Percentiles rank a stretch among this genome's conserved stretches.
These are phyloP conservation scores for Polylopha cassiicola DNA, from an alignment of 2,888 invertebrate genomes.

Conservation along the genomic window DNA sequence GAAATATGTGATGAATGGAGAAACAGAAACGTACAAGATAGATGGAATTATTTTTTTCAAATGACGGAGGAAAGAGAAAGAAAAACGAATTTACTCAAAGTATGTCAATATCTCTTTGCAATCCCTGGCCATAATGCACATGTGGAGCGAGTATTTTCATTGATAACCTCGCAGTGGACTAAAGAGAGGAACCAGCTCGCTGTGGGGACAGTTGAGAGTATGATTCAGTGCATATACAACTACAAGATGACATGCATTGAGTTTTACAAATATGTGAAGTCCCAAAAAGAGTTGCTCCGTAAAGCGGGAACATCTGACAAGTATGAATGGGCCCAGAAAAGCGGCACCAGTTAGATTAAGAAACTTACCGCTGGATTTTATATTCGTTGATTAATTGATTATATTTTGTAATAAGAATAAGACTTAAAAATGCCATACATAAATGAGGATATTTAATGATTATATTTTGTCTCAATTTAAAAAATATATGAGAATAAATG, in stretches of 20 bases:
- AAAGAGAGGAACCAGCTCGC: neutral
- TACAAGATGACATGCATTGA: slow-evolving; percentile 1
- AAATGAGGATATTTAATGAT: slow-evolving; percentile 4
- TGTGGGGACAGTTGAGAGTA: slow-evolving; percentile 1
- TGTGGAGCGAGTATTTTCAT: slow-evolving; percentile 1
- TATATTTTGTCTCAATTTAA: slow-evolving; percentile 4
- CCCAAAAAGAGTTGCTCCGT: slow-evolving; percentile 3
- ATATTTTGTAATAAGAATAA: slow-evolving; percentile 2
- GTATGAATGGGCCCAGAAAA: slow-evolving; percentile 7
- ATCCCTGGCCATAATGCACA: slow-evolving; percentile 1
- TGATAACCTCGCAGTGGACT: neutral
- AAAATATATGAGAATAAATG: slow-evolving; percentile 2
- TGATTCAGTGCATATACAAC: neutral
- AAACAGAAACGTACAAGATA: slow-evolving; percentile 17
- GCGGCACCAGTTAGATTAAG: slow-evolving; percentile 4
- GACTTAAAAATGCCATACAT: slow-evolving; percentile 4
- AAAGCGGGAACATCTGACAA: slow-evolving; percentile 6
- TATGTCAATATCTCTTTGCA: neutral
- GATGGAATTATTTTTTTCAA: slow-evolving; percentile 18
- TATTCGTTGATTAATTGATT: slow-evolving; percentile 3
- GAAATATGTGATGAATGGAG: slow-evolving; percentile 8
- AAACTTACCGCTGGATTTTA: slow-evolving; percentile 4
- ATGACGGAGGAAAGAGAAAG: slow-evolving; percentile 7
- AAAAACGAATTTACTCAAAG: neutral
- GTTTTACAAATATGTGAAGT: neutral